These are phyloP conservation scores for Musca domestica DNA, from an alignment of 1,140 invertebrate genomes.

Conservation along the genomic window DNA sequence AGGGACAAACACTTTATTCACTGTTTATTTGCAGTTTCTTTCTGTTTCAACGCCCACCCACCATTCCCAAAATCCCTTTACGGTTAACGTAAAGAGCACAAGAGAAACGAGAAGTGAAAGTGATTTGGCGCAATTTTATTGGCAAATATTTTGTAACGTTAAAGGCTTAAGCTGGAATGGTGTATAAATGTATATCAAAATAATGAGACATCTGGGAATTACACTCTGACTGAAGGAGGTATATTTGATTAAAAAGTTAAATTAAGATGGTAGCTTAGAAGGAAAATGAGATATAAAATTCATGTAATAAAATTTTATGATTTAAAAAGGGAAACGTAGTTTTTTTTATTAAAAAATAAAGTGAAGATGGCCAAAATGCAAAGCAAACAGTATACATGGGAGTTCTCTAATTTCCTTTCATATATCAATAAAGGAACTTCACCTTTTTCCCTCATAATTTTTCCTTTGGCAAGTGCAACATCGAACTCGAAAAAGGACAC, in stretches of 20 bases:
- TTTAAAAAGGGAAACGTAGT: neutral
- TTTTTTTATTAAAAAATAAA: neutral
- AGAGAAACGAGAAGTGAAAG: slow-evolving; percentile 2
- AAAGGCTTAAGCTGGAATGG: neutral
- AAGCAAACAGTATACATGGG: neutral
- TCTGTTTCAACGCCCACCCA: too few relatives aligned
- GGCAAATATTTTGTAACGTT: slow-evolving; percentile 7
- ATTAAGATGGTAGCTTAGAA: neutral
- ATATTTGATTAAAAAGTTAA: slow-evolving; percentile 6
- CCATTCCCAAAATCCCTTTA: too few relatives aligned
- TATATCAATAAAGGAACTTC: slow-evolving; percentile 6
- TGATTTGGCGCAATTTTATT: slow-evolving; percentile 22
- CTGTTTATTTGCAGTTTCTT: too few relatives aligned
- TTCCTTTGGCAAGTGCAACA: slow-evolving; percentile 11
- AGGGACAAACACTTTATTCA: too few relatives aligned
- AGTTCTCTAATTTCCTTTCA: slow-evolving; percentile 5
- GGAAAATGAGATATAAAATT: slow-evolving; percentile 7
- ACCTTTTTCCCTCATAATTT: slow-evolving; percentile 9
- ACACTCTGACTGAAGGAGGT: too few relatives aligned
- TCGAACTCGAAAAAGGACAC: neutral
- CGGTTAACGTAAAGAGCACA: too few relatives aligned
- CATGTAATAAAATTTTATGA: slow-evolving; percentile 12
- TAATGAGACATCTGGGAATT: slow-evolving; percentile 6
- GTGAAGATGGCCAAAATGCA: neutral
- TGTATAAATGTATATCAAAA: neutral